Percentiles rank a stretch among this genome's conserved stretches.
Conservation (phyloP, 2,888 invertebrate species). For the Ophion obscuratus region DNA sequence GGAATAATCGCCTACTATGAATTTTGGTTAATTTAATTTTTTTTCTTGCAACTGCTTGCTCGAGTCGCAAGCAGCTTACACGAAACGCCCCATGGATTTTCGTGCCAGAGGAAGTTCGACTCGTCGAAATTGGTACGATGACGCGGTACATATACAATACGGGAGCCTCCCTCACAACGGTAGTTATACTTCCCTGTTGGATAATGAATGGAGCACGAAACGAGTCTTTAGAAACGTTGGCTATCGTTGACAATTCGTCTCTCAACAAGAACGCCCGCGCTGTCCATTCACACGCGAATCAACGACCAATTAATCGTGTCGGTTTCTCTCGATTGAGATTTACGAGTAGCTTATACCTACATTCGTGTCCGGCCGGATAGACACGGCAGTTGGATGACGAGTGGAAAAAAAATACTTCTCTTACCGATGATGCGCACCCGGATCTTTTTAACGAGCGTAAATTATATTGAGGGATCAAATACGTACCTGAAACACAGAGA, state of each 20-base stretch:
- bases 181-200: conserved; percentile 54
- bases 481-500: conserved; percentile 77
- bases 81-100: conserved; percentile 19
- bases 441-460: conserved; percentile 3
- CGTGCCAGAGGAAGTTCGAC: conserved; percentile 19
- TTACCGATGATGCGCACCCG: conserved; percentile 52
- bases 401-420: conserved; percentile 38
- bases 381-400: conserved; percentile 11
- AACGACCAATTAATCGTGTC: conserved; percentile 62
- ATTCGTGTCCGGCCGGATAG: conserved; percentile 26
- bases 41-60: not conserved
- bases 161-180: conserved; percentile 38
- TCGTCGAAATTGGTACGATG: conserved; percentile 23
- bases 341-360: conserved; percentile 43
- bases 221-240: conserved; percentile 59
- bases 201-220: conserved; percentile 56
- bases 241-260: conserved; percentile 56
- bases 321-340: conserved; percentile 61
- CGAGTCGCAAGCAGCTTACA: not conserved
- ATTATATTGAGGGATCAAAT: conserved; percentile 61
- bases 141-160: conserved; percentile 3
- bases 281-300: conserved; percentile 65
- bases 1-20: not conserved
- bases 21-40: not conserved
- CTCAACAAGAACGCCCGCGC: conserved; percentile 24